Conservation (phyloP, 2,888 invertebrate genomes). For the Protodeltote pygarga region DNA sequence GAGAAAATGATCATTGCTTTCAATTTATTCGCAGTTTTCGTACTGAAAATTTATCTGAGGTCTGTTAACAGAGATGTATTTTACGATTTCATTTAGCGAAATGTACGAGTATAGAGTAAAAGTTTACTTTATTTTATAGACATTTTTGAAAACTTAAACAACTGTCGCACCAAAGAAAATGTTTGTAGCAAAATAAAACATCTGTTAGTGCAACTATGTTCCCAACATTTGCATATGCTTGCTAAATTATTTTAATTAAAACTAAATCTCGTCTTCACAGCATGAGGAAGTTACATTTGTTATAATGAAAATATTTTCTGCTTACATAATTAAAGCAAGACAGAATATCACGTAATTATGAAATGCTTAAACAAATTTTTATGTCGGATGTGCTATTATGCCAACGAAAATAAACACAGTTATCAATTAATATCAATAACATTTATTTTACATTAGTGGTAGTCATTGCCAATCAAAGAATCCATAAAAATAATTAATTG, state of each 20-base stretch:
- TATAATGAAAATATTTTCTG: constrained; percentile 13
- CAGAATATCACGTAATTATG: constrained; percentile 10
- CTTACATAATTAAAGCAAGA: constrained; percentile 20
- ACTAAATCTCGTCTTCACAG: constrained; percentile 22
- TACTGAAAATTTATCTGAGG: constrained; percentile 36
- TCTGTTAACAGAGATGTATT: constrained; percentile 30
- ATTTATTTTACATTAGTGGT: no score
- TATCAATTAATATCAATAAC: no score
- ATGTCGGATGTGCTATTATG: constrained; percentile 13
- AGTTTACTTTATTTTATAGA: not conserved
- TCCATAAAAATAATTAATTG: no score
- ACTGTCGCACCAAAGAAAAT: no score
- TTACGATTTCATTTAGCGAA: constrained; percentile 33
- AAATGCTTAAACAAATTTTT: constrained; percentile 15
- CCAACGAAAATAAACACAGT: no score
- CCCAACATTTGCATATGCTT: not conserved
- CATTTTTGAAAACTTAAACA: not conserved
- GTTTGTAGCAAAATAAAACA: no score
- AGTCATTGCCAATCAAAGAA: no score
- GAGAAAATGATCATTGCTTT: constrained; percentile 44
- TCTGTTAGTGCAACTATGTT: constrained; percentile 12
- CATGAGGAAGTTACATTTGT: constrained; percentile 14
- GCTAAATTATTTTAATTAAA: constrained; percentile 35
- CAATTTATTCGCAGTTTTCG: constrained; percentile 43
- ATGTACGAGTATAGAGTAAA: no score